Evolutionary conservation across 2,888 invertebrate genomes (phyloP), one percentile per base, ranked within the genome.

Genomic region (Drosophila affinis): DNA sequence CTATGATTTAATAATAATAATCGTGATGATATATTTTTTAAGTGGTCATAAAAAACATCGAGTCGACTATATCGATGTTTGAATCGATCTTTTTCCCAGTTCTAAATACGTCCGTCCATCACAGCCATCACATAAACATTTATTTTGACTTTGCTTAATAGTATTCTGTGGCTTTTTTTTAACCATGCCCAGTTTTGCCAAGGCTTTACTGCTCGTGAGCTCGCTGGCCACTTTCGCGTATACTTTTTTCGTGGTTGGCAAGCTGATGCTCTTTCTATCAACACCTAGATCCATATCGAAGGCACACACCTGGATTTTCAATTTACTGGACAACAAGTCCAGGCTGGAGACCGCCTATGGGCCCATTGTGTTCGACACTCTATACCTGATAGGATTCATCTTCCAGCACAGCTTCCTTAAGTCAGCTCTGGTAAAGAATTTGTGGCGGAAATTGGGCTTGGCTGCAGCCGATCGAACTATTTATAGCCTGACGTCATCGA

Each of bases 341-440:
- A 85, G 89, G 2, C 55, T 92, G 72, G 87, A 91, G 82, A 91
- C 92, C 54, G 88, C 92, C 21, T 92, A 91, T 83, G 88, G 92
- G 3, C 89, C 93, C 12, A 88, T 92, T 52, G 90, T 93, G 1
- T 85, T 91, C 21, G 92, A 95, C 77, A 93, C 93, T 46, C 87
- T 91, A 10, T 92, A 94, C 24, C 70, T 94, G 45, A 92, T 93
- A 68, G 77, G 91, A 9, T 95, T 95, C 81, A 93, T 94, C 65
- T 87, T 94, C 5, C 94, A 94, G 87, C 95, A 95, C 79, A 93
- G 94, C 24, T 80, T 93, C 39, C 93, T 94, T 92, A 93, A 94
- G 61, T 92, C 92, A 53, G 89, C 90, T 2, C 68, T 89, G 34
- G 79, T 93, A 1, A 94, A 94, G 85, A 85, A 91, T 53, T 72